Percentiles rank a stretch among this genome's conserved stretches.
Evolutionary conservation across 2,113 vertebrate genomes (phyloP).

Genomic region (Pavo muticus): DNA sequence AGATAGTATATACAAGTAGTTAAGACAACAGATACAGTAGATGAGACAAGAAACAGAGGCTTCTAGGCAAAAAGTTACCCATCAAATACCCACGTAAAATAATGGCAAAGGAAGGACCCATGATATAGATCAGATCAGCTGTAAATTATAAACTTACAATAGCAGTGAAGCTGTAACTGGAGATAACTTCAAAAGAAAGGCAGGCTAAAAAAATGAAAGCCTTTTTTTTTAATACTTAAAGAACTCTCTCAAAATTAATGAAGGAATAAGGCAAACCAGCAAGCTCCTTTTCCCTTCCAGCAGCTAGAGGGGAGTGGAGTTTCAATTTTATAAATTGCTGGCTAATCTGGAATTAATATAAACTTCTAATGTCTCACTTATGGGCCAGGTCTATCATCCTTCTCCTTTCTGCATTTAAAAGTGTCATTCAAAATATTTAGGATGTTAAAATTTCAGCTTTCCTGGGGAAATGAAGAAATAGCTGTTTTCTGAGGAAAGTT

Average conservation of each 20-base stretch:
- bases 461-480: slow-evolving; percentile 13
- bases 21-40: not conserved
- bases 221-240: not conserved
- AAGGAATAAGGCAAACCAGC: not conserved
- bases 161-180: not conserved
- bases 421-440: not conserved
- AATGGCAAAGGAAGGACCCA: not conserved
- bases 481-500: not conserved
- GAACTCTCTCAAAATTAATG: not conserved
- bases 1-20: not conserved
- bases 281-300: slow-evolving; percentile 40
- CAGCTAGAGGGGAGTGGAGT: slow-evolving; percentile 60
- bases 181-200: not conserved
- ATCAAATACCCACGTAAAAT: not conserved
- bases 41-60: not conserved
- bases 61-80: not conserved
- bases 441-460: slow-evolving; percentile 22
- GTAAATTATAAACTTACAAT: not conserved
- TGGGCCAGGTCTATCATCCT: not conserved
- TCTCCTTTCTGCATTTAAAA: not conserved
- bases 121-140: not conserved
- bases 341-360: slow-evolving; percentile 34
- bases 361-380: slow-evolving; percentile 28
- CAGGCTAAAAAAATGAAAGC: not conserved
- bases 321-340: slow-evolving; percentile 45